Percentiles rank a stretch among this genome's conserved stretches.
Conservation (phyloP, 2,113 vertebrate species). For the Psittacula cyanocephala region DNA sequence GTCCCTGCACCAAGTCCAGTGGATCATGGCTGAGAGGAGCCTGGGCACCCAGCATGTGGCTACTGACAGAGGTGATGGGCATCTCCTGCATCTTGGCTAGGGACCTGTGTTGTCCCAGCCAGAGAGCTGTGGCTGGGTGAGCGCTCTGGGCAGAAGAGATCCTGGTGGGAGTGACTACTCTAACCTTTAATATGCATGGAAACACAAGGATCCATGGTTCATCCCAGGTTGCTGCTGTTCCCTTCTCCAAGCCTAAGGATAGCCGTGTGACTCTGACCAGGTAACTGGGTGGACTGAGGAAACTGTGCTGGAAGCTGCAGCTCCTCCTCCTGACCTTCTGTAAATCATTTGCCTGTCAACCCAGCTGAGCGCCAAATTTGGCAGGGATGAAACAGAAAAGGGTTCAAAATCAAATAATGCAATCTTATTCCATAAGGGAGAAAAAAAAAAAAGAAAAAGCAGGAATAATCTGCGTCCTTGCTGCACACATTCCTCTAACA, state of each 20-base stretch:
- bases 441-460: background rate
- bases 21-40: background rate
- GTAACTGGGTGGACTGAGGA: background rate
- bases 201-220: rapidly evolving
- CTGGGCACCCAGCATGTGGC: background rate
- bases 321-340: too few species aligned
- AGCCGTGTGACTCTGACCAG: background rate
- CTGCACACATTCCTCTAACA: background rate
- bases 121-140: background rate
- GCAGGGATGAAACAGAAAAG: background rate
- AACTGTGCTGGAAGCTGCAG: background rate
- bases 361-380: background rate
- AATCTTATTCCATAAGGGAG: background rate
- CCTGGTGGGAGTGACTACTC: background rate
- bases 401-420: background rate
- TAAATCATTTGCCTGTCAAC: background rate
- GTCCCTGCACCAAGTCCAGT: background rate
- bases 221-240: background rate
- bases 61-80: background rate
- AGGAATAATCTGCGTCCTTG: background rate
- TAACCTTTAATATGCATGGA: background rate
- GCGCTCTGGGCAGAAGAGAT: background rate
- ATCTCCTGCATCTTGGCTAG: background rate
- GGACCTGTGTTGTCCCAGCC: background rate
- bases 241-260: background rate